phyloP scores from a whole-genome alignment of 2,113 vertebrate genomes.

The Neodon shergylaensis region DNA sequence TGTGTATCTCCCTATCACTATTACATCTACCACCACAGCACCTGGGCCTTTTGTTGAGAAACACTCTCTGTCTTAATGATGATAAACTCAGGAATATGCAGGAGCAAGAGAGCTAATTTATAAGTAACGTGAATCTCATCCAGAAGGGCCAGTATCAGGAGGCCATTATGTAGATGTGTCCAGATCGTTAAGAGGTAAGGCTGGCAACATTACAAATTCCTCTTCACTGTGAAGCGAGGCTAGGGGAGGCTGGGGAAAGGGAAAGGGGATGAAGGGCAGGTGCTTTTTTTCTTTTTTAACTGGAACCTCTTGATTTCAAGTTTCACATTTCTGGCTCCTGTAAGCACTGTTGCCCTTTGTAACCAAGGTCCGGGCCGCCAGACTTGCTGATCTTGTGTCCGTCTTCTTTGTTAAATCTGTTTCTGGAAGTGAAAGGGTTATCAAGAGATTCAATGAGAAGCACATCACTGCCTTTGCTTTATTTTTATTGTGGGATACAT shows the following conservation, averaged over 20 bases:
- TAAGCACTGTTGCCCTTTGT: not conserved
- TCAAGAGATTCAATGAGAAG: constrained; percentile 11
- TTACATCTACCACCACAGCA: constrained; percentile 60
- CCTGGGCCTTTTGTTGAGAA: constrained; percentile 70
- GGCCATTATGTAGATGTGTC: constrained; percentile 68
- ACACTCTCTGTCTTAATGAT: constrained; percentile 71
- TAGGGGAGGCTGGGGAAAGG: not conserved
- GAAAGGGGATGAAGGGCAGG: constrained; percentile 13
- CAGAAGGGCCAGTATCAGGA: constrained; percentile 68
- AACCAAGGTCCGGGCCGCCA: constrained; percentile 32
- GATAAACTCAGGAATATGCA: constrained; percentile 76
- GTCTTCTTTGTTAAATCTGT: constrained; percentile 1
- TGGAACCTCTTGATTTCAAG: constrained; percentile 21
- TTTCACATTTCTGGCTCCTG: not conserved
- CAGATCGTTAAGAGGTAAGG: constrained; percentile 75
- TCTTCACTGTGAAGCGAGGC: not conserved
- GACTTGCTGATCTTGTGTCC: not conserved
- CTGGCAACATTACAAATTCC: constrained; percentile 71
- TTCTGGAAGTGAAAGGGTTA: constrained; percentile 1
- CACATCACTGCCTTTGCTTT: constrained; percentile 12
- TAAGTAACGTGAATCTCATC: constrained; percentile 72
- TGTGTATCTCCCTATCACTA: constrained; percentile 63
- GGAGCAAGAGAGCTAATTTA: constrained; percentile 76
- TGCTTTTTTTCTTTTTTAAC: constrained; percentile 24
- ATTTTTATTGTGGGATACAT: constrained; percentile 37